These are phyloP conservation scores for Lycaena phlaeas DNA, from an alignment of 2,888 invertebrate species.

Conservation along the genomic window DNA sequence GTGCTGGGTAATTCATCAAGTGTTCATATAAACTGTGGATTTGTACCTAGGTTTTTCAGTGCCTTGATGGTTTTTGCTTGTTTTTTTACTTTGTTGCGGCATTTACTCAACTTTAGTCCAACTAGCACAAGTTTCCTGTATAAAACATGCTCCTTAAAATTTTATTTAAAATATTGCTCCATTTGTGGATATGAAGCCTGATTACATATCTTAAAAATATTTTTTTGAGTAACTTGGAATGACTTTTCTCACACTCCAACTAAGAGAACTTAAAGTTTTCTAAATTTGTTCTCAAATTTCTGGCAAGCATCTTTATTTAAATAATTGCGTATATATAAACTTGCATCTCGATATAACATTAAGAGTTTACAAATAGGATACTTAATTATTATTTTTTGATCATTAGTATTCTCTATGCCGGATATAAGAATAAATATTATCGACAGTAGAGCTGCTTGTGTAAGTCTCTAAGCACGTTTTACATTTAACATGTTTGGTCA, in stretches of 20 bases:
- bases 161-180: slow-evolving; percentile 12
- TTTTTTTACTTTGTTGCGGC: slow-evolving; percentile 5
- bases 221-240: neutral
- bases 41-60: slow-evolving; percentile 7
- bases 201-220: slow-evolving; percentile 8
- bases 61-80: slow-evolving; percentile 3
- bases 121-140: neutral
- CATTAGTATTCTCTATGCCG: slow-evolving; percentile 11
- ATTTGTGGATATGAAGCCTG: slow-evolving; percentile 11
- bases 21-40: slow-evolving; percentile 9
- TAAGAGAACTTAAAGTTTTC: neutral
- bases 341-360: neutral
- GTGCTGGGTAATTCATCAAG: slow-evolving; percentile 7
- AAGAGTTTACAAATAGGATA: slow-evolving; percentile 6
- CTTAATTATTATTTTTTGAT: slow-evolving; percentile 13
- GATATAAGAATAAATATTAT: slow-evolving; percentile 11
- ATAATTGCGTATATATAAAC: neutral
- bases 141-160: slow-evolving; percentile 9
- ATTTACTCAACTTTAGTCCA: slow-evolving; percentile 10
- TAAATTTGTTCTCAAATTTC: neutral
- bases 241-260: neutral
- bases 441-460: neutral
- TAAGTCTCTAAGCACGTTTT: slow-evolving; percentile 4
- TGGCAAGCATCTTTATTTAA: neutral
- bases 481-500: slow-evolving; percentile 12